These are phyloP conservation scores for Vanessa cardui DNA, from an alignment of 2,888 invertebrate species.

Conservation along the genomic window DNA sequence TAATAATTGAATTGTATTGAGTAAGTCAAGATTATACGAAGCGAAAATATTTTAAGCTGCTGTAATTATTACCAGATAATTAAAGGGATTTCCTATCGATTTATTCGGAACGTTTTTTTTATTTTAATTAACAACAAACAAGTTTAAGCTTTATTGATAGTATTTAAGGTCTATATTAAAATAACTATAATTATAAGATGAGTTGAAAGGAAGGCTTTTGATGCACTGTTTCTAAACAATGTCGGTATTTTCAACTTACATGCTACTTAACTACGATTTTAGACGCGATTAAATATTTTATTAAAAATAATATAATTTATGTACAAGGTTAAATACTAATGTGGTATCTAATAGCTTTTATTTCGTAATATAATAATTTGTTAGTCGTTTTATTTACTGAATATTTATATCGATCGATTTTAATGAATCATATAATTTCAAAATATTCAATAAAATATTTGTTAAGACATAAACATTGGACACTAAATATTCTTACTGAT, in stretches of 20 bases:
- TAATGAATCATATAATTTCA: background rate
- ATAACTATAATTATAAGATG: conserved; percentile 16
- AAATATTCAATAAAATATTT: background rate
- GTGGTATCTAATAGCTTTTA: background rate
- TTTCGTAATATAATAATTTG: conserved; percentile 4
- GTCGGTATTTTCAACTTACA: conserved; percentile 20
- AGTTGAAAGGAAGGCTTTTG: conserved; percentile 18
- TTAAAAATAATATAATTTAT: conserved; percentile 7
- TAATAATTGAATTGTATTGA: too few species aligned
- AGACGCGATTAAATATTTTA: conserved; percentile 7
- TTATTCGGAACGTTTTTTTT: conserved; percentile 1
- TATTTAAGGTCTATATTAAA: conserved; percentile 13
- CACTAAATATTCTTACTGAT: background rate
- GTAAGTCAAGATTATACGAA: too few species aligned
- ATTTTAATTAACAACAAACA: background rate
- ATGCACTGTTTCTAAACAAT: conserved; percentile 16
- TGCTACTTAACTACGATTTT: conserved; percentile 10
- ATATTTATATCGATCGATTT: conserved; percentile 2
- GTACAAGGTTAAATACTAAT: conserved; percentile 7
- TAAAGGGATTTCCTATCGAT: conserved; percentile 19
- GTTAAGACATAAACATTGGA: background rate
- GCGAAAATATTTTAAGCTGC: background rate
- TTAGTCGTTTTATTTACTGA: background rate
- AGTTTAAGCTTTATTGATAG: conserved; percentile 9
- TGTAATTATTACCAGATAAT: background rate